Conservation (phyloP, 2,113 vertebrate species). For the Menidia beryllina region DNA sequence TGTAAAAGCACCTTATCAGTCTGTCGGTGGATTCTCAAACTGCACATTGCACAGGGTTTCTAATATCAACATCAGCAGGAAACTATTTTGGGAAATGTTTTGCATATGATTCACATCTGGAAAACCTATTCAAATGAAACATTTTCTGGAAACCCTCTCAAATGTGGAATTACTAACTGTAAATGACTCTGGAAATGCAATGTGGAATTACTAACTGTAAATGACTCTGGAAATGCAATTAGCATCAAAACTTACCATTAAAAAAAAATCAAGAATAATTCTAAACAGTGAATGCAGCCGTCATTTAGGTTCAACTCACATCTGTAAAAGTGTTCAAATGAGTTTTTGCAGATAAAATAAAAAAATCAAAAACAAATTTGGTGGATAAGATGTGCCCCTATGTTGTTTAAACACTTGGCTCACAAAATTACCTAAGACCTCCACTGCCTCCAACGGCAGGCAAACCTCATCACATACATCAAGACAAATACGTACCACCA, state of each 20-base stretch:
- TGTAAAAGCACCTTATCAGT: background rate
- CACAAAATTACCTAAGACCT: slow-evolving; percentile 21
- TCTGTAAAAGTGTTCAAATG: background rate
- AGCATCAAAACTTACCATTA: no score
- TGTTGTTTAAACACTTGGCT: slow-evolving; percentile 51
- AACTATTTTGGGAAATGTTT: no score
- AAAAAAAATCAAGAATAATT: no score
- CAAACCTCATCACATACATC: slow-evolving; percentile 14
- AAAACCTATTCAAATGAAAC: no score
- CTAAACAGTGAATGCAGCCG: no score
- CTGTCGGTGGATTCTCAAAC: slow-evolving; percentile 26
- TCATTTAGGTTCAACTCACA: no score
- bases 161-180: no score
- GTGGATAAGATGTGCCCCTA: slow-evolving; percentile 39
- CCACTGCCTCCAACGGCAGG: slow-evolving; percentile 15
- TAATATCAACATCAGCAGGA: background rate
- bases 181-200: no score
- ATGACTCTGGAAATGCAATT: no score
- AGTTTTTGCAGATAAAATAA: background rate
- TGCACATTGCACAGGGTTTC: background rate
- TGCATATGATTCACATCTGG: background rate
- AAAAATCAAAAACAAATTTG: no score
- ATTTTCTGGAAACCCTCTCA: no score
- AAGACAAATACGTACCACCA: background rate
- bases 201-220: no score